Percentiles rank a stretch among this genome's conserved stretches.
phyloP scores from a whole-genome alignment of 2,797 vertebrate species.

The Chelon labrosus region DNA sequence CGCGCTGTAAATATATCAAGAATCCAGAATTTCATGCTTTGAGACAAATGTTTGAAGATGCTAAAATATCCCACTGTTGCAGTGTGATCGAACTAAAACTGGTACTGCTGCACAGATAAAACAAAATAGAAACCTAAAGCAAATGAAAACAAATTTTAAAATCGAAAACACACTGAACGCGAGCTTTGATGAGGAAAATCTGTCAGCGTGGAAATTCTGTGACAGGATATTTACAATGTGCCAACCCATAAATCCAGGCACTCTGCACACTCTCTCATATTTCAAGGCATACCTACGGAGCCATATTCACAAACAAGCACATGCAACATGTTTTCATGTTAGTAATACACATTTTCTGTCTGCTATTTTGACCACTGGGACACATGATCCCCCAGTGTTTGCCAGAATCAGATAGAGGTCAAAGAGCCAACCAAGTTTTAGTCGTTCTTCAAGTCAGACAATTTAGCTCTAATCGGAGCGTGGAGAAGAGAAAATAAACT shows the following conservation, averaged over 20 bases:
- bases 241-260: background rate
- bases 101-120: background rate
- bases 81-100: background rate
- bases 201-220: constrained; percentile 5
- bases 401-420: constrained; percentile 41
- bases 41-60: background rate
- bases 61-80: background rate
- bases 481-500: constrained; percentile 68
- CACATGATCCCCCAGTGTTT: constrained; percentile 29
- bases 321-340: constrained; percentile 20
- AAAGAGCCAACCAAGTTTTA: constrained; percentile 20
- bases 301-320: constrained; percentile 32
- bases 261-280: constrained; percentile 15
- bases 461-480: constrained; percentile 44
- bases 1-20: background rate
- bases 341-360: constrained; percentile 15
- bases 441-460: constrained; percentile 30
- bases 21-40: background rate
- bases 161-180: constrained; percentile 9
- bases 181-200: constrained; percentile 21
- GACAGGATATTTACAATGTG: constrained; percentile 1
- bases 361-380: constrained; percentile 8
- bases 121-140: background rate
- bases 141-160: constrained; percentile 13
- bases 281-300: constrained; percentile 29